Evolutionary conservation across 2,113 vertebrate genomes (phyloP).

Genomic region (Spilogale gracilis): DNA sequence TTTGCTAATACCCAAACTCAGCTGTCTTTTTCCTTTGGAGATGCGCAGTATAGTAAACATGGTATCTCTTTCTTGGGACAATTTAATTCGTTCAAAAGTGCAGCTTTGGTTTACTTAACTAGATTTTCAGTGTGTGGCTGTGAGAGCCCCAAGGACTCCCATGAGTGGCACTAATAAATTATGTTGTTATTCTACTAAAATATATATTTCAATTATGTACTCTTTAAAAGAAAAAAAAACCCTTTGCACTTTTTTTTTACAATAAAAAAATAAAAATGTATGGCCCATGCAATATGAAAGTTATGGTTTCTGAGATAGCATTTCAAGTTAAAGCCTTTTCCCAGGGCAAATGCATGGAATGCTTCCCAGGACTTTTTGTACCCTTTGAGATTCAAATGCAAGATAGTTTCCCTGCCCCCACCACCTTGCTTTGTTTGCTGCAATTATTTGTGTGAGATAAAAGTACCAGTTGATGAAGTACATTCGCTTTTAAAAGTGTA

Average conservation of each 20-base stretch:
- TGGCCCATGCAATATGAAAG: not conserved
- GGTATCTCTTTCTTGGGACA: not conserved
- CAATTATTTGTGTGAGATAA: conserved; percentile 55
- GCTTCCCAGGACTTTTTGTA: conserved; percentile 55
- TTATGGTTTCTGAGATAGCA: conserved; percentile 25
- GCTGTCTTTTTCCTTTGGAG: not conserved
- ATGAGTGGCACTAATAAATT: not conserved
- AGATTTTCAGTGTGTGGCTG: not conserved
- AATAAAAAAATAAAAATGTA: conserved; percentile 31
- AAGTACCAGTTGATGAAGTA: not conserved
- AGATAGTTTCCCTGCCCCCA: not conserved
- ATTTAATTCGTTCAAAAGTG: not conserved
- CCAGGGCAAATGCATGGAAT: conserved; percentile 43
- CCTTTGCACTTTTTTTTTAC: not conserved
- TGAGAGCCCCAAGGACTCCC: not conserved
- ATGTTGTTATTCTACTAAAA: conserved; percentile 37
- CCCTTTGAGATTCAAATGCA: conserved; percentile 29
- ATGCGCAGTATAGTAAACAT: not conserved
- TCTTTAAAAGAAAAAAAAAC: conserved; percentile 31
- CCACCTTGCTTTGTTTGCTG: not conserved
- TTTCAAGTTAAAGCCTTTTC: conserved; percentile 50
- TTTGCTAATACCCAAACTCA: not conserved
- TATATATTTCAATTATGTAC: not conserved
- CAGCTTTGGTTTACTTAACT: not conserved
- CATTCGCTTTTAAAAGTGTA: not conserved